Conservation (phyloP, 2,797 vertebrate genomes). For the Lacerta viridis region DNA sequence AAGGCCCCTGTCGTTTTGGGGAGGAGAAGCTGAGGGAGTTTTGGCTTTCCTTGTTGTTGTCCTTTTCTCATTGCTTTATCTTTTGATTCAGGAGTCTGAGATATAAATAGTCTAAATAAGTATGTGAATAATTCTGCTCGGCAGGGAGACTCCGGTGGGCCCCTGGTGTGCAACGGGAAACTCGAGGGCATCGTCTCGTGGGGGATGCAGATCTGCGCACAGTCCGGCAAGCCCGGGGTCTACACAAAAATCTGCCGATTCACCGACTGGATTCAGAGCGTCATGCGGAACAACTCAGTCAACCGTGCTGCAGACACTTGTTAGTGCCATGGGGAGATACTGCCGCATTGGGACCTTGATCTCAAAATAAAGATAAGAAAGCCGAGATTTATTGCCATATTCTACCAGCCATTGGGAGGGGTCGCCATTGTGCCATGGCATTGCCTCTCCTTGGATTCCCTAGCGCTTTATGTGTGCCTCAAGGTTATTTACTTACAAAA, state of each 20-base stretch:
- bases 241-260: slow-evolving; percentile 73
- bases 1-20: no score
- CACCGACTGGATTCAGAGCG: slow-evolving; percentile 58
- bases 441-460: not conserved
- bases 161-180: slow-evolving; percentile 60
- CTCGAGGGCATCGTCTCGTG: slow-evolving; percentile 77
- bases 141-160: slow-evolving; percentile 75
- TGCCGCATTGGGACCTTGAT: not conserved
- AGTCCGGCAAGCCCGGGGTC: slow-evolving; percentile 56
- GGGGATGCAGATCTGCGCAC: slow-evolving; percentile 70
- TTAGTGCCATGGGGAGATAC: not conserved
- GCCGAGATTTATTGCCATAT: not conserved
- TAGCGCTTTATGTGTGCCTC: no score
- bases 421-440: no score
- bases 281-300: not conserved
- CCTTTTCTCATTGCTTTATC: not conserved
- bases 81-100: not conserved
- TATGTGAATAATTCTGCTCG: not conserved
- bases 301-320: not conserved
- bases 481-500: not conserved
- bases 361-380: slow-evolving; percentile 7
- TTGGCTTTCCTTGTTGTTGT: no score
- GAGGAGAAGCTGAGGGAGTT: no score
- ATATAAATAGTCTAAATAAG: not conserved
- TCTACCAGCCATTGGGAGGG: not conserved